Conservation (phyloP, 2,888 invertebrate species). For the Apamea anceps region DNA sequence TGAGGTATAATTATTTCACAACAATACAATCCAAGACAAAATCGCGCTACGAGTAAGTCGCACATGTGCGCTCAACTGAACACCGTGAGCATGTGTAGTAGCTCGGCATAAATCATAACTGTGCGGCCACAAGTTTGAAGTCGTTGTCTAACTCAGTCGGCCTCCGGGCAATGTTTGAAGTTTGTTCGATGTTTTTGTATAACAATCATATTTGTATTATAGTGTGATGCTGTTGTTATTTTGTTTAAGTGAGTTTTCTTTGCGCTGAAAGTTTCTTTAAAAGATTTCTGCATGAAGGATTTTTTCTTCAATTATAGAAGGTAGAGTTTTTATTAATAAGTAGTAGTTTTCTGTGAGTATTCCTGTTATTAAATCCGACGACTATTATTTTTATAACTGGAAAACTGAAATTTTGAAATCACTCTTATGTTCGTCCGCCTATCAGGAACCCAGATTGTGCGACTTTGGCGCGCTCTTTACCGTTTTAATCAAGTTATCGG, state of each 20-base stretch:
- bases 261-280: not conserved
- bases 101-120: slow-evolving; percentile 69
- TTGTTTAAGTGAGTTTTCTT: slow-evolving; percentile 24
- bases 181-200: slow-evolving; percentile 56
- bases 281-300: not conserved
- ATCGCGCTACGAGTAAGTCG: slow-evolving; percentile 19
- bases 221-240: slow-evolving; percentile 41
- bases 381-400: not conserved
- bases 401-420: not conserved
- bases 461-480: not conserved
- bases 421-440: not conserved
- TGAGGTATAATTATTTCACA: not conserved
- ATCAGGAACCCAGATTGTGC: not conserved
- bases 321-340: not conserved
- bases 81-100: slow-evolving; percentile 46
- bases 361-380: too few relatives aligned
- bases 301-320: not conserved
- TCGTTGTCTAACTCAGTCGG: slow-evolving; percentile 69
- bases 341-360: not conserved
- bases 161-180: slow-evolving; percentile 62
- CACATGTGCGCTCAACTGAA: slow-evolving; percentile 23
- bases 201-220: slow-evolving; percentile 45
- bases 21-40: slow-evolving; percentile 6
- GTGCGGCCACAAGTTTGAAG: slow-evolving; percentile 64
- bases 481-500: not conserved